These are phyloP conservation scores for Lacerta viridis DNA, from an alignment of 2,797 vertebrate genomes.

Conservation along the genomic window DNA sequence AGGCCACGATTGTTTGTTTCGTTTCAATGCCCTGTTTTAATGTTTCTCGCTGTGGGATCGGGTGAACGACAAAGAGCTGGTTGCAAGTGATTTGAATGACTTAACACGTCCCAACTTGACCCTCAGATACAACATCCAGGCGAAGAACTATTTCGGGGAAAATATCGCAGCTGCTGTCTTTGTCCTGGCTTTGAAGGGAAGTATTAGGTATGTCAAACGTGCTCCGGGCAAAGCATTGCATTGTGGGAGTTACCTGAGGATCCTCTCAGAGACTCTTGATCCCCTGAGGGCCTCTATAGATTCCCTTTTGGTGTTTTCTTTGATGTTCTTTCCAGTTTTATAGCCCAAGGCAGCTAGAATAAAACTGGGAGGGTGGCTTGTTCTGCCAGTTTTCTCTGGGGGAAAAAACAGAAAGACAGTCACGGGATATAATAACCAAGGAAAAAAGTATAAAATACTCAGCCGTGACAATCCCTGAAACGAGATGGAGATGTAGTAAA, in stretches of 20 bases:
- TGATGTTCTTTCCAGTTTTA: neutral
- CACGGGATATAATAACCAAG: too few relatives aligned
- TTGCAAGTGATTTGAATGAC: neutral
- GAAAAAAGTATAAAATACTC: too few relatives aligned
- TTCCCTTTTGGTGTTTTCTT: neutral
- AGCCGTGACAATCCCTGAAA: too few relatives aligned
- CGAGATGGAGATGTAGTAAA: too few relatives aligned
- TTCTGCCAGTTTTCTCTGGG: neutral
- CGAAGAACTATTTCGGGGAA: constrained; percentile 70
- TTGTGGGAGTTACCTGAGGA: neutral
- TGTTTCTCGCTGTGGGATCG: too few relatives aligned
- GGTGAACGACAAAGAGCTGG: too few relatives aligned
- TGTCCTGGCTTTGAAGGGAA: constrained; percentile 81
- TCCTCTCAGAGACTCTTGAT: neutral
- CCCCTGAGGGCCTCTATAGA: neutral
- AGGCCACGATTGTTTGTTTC: too few relatives aligned
- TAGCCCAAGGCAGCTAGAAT: neutral
- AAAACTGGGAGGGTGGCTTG: neutral
- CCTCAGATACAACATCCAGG: constrained; percentile 77
- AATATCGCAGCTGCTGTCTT: constrained; percentile 80
- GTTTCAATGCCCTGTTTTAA: too few relatives aligned
- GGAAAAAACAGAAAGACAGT: too few relatives aligned
- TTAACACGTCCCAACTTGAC: neutral
- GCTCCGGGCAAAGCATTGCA: too few relatives aligned
- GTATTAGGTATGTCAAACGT: constrained; percentile 82